These are phyloP conservation scores for Rhamphomyia laevipes DNA, from an alignment of 2,888 invertebrate genomes.

Conservation along the genomic window DNA sequence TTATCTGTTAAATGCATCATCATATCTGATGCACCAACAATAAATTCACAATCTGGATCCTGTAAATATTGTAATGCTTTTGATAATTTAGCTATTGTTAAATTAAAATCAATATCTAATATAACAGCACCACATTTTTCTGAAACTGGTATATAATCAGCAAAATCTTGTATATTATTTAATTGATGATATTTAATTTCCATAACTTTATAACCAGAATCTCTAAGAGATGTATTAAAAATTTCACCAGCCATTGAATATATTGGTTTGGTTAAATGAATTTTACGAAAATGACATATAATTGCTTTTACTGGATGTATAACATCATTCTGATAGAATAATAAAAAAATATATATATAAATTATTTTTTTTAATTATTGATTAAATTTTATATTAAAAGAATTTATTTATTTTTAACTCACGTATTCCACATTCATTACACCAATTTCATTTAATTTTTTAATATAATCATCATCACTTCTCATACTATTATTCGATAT, in stretches of 20 bases:
- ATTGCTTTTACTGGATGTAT: slow-evolving; percentile 38
- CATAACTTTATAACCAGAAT: slow-evolving; percentile 35
- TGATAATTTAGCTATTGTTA: slow-evolving; percentile 36
- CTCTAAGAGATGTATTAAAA: slow-evolving; percentile 29
- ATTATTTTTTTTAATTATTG: neutral
- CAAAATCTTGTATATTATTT: neutral
- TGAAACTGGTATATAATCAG: neutral
- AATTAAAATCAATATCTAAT: slow-evolving; percentile 36
- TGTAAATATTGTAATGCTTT: slow-evolving; percentile 36
- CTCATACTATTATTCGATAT: slow-evolving; percentile 37
- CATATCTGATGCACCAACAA: slow-evolving; percentile 29
- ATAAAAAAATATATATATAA: neutral
- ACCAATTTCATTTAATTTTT: slow-evolving; percentile 23
- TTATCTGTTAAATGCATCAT: slow-evolving; percentile 18
- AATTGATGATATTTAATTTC: neutral
- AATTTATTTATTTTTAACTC: slow-evolving; percentile 6
- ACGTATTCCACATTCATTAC: slow-evolving; percentile 21
- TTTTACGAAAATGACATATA: slow-evolving; percentile 36
- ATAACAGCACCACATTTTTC: slow-evolving; percentile 38
- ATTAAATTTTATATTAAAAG: neutral
- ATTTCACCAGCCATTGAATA: slow-evolving; percentile 32
- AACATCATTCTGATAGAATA: slow-evolving; percentile 29
- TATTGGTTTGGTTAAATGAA: slow-evolving; percentile 36
- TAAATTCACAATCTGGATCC: slow-evolving; percentile 33
- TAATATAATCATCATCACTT: slow-evolving; percentile 25